Percentiles rank a stretch among this genome's conserved stretches.
phyloP scores from a whole-genome alignment of 2,888 invertebrate genomes.

The Trissolcus japonicus region DNA sequence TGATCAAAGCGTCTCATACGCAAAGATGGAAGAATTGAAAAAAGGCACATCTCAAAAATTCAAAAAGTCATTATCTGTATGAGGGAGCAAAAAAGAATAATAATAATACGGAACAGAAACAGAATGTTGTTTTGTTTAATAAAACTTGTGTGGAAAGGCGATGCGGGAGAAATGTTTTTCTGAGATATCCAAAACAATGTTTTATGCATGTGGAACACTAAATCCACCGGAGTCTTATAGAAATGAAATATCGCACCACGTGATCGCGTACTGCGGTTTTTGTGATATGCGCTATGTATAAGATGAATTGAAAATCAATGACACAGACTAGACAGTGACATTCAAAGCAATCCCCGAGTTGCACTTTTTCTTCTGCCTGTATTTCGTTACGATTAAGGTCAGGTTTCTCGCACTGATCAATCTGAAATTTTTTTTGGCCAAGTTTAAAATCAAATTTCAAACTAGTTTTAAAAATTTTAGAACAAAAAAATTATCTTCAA shows the following conservation, averaged over 20 bases:
- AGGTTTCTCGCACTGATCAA: neutral
- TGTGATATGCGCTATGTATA: constrained; percentile 46
- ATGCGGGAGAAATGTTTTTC: constrained; percentile 40
- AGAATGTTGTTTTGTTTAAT: too few species aligned
- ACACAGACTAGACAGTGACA: constrained; percentile 39
- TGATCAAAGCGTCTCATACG: too few species aligned
- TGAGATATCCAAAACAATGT: constrained; percentile 58
- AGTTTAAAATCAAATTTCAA: neutral
- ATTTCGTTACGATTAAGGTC: constrained; percentile 25
- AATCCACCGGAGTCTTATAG: constrained; percentile 55
- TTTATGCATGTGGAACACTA: constrained; percentile 58
- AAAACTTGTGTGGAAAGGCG: constrained; percentile 1
- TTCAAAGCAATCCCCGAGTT: constrained; percentile 39
- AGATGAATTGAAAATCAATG: constrained; percentile 58
- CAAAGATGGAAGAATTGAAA: too few species aligned
- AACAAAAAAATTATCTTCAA: too few species aligned
- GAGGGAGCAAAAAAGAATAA: too few species aligned
- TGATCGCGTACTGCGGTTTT: constrained; percentile 57
- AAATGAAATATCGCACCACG: constrained; percentile 59
- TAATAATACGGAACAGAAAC: too few species aligned
- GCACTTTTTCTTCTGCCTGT: constrained; percentile 19
- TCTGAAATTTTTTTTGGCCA: constrained; percentile 1
- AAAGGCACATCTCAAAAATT: too few species aligned
- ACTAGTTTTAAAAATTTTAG: too few species aligned
- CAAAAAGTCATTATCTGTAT: too few species aligned